Percentiles rank a stretch among this genome's conserved stretches.
phyloP scores from a whole-genome alignment of 2,888 invertebrate genomes.

The Trissolcus japonicus region DNA sequence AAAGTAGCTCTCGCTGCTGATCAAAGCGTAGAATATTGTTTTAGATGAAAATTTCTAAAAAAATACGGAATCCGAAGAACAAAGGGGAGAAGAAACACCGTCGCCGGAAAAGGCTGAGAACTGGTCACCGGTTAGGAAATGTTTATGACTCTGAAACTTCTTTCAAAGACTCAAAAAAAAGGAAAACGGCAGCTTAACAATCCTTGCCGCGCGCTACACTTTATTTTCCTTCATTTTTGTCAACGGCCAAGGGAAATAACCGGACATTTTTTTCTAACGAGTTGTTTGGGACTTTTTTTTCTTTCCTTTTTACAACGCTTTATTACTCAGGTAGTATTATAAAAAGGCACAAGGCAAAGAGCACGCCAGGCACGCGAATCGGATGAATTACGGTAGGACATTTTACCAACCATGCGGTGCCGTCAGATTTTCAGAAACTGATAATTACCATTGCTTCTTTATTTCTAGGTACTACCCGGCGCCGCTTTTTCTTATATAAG shows the following conservation, averaged over 20 bases:
- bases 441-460: conserved; percentile 14
- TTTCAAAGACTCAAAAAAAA: conserved; percentile 15
- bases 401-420: conserved; percentile 11
- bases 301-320: conserved; percentile 12
- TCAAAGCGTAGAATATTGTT: conserved; percentile 36
- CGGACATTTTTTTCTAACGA: conserved; percentile 40
- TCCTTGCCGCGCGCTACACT: conserved; percentile 37
- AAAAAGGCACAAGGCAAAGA: conserved; percentile 14
- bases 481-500: neutral
- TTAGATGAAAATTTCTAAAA: conserved; percentile 24
- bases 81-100: neutral
- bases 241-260: conserved; percentile 34
- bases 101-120: conserved; percentile 16
- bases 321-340: conserved; percentile 21
- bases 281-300: conserved; percentile 12
- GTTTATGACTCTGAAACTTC: conserved; percentile 24
- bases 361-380: conserved; percentile 42
- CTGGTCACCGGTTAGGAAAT: conserved; percentile 33
- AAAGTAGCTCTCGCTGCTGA: conserved; percentile 27
- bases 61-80: conserved; percentile 1
- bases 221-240: conserved; percentile 37
- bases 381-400: conserved; percentile 23
- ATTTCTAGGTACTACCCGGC: neutral
- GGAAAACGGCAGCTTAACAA: conserved; percentile 36
- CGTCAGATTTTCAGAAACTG: conserved; percentile 6